Evolutionary conservation across 2,888 invertebrate genomes (phyloP).

Genomic region (Oxytorus armatus): DNA sequence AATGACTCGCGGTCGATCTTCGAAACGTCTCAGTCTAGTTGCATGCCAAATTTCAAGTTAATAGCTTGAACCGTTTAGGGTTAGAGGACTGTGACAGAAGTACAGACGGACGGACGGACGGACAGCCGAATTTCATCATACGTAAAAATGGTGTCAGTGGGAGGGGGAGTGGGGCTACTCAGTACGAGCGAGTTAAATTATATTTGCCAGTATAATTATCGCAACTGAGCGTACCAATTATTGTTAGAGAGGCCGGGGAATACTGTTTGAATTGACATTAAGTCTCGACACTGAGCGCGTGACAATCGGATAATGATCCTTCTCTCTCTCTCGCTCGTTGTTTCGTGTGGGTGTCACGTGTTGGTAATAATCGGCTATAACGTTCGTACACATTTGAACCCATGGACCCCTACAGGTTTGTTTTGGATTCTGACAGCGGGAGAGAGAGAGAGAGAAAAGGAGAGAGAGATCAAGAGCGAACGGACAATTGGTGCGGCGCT

Average conservation of each 20-base stretch:
- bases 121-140: too few relatives aligned
- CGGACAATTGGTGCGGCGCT: slow-evolving; percentile 51
- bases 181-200: neutral
- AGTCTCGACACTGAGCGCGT: slow-evolving; percentile 12
- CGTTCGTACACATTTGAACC: slow-evolving; percentile 30
- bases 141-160: too few relatives aligned
- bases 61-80: too few relatives aligned
- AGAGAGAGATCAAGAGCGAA: slow-evolving; percentile 33
- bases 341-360: slow-evolving; percentile 31
- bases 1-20: too few relatives aligned
- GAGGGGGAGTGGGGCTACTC: too few relatives aligned
- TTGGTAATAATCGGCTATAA: slow-evolving; percentile 48
- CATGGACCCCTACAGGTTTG: slow-evolving; percentile 36
- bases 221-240: neutral
- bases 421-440: slow-evolving; percentile 57
- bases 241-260: too few relatives aligned
- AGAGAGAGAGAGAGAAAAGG: slow-evolving; percentile 20
- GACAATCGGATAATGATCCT: slow-evolving; percentile 16
- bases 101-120: too few relatives aligned
- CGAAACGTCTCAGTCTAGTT: too few relatives aligned
- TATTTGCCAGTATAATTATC: neutral
- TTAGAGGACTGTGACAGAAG: too few relatives aligned
- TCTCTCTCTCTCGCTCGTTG: slow-evolving; percentile 5
- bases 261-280: slow-evolving; percentile 5
- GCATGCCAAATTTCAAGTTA: too few relatives aligned